Evolutionary conservation across 2,113 vertebrate species (phyloP), one percentile per base, ranked within the genome.

Genomic region (Blennius ocellaris): DNA sequence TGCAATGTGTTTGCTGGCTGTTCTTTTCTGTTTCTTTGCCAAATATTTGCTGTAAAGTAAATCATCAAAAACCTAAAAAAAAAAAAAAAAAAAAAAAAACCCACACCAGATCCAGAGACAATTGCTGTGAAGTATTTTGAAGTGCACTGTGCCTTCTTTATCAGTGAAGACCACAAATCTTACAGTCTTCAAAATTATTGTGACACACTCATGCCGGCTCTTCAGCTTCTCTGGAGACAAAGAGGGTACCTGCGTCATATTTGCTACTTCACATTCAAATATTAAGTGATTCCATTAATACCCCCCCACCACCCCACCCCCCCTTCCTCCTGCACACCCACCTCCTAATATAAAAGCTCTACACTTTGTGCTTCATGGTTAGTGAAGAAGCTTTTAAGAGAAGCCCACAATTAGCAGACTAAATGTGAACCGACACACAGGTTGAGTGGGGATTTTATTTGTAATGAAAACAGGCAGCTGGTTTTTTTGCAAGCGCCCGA

Each of bases 391-490:
- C 86, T 90, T 83, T 93, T 87, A 89, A 85, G 77, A 84, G 78
- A 75, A 81, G 75, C 53, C 58, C 77, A 66, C 85, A 88, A 88
- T 92, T 87, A 88, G 69, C 55, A 36, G 49, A 9, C 70, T 69
- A 70, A 85, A 89, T 82, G 59, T 58, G 87, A 81, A 79, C 73
- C 76, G 53, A 56, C 79, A 49, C 56, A 67, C 69, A 45, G 15
- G 51, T 48, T 64, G 58, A 87, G 64, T 41, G 50, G 76, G 53
- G 72, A 80, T 85, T 80, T 80, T 81, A 77, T 66, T 64, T 69
- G 70, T 82, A 81, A 90, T 90, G 80, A 86, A 90, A 91, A 92
- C 69, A 92, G 79, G 78, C 71, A 67, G 80, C 67, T 67, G 59
- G 2, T 41, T 47, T 61, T 61, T 66, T 61, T 82, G 82, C 56